phyloP scores from a whole-genome alignment of 2,888 invertebrate species.

The Megamerina dolium region DNA sequence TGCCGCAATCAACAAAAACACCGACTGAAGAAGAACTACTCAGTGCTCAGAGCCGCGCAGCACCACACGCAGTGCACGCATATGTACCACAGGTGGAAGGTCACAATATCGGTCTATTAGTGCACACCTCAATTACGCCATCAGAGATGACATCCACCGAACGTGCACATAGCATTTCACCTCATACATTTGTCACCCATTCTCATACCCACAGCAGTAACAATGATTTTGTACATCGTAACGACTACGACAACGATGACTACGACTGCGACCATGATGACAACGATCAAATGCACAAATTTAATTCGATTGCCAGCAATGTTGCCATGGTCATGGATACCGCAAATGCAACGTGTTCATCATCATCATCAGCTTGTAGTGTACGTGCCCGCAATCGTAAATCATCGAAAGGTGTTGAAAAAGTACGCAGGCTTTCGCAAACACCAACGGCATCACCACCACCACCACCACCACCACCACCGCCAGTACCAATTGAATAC shows the following conservation, averaged over 20 bases:
- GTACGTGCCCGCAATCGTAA: slow-evolving; percentile 23
- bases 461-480: too few relatives aligned
- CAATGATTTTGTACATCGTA: slow-evolving; percentile 4
- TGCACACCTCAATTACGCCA: slow-evolving; percentile 20
- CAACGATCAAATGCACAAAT: slow-evolving; percentile 10
- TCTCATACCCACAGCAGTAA: slow-evolving; percentile 2
- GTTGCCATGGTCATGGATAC: slow-evolving; percentile 1
- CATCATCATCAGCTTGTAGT: slow-evolving; percentile 1
- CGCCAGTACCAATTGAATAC: neutral
- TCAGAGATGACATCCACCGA: slow-evolving; percentile 17
- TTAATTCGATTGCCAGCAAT: slow-evolving; percentile 1
- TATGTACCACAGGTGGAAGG: slow-evolving; percentile 40
- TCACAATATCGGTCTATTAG: slow-evolving; percentile 38
- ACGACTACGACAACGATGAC: neutral
- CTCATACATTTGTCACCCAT: neutral
- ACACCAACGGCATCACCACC: too few relatives aligned
- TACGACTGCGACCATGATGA: slow-evolving; percentile 5
- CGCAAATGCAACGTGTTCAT: neutral
- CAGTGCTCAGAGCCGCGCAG: too few relatives aligned
- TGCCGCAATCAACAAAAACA: too few relatives aligned
- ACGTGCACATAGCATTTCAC: neutral
- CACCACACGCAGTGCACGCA: slow-evolving; percentile 16
- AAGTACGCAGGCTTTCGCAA: slow-evolving; percentile 31
- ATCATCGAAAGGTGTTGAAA: slow-evolving; percentile 14
- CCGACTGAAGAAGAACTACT: too few relatives aligned